Evolutionary conservation across 2,888 invertebrate genomes (phyloP), one percentile per base, ranked within the genome.

Genomic region (Parnassius apollo): DNA sequence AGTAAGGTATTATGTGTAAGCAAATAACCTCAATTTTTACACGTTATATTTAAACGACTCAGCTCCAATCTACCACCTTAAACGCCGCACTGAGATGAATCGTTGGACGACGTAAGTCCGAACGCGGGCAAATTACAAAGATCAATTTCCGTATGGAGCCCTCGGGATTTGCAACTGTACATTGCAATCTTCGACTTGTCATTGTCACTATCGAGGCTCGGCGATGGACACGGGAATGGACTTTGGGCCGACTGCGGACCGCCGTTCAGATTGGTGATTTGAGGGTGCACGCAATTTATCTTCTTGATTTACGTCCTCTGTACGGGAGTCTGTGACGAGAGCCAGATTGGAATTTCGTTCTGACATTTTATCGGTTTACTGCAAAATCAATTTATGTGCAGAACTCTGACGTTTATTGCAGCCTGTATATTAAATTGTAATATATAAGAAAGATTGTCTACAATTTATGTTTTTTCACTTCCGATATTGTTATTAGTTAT

Each of bases 121-220:
- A 79, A 78, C 78, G 76, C 77, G 75, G 72, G 80, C 81, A 87
- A 87, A 88, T 89, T 85, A 85, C 87, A 73, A 70, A 84, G 82
- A 88, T 88, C 88, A 86, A 88, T 88, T 83, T 77, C 80, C 73
- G 75, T 66, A 71, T 56, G 71, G 69, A 75, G 71, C 82, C 76
- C 75, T 53, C 64, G 81, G 81, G 83, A 84, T 82, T 84, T 81
- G 82, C 82, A 81, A 77, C 77, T 76, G 79, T 77, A 68, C 73
- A 75, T 74, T 83, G 83, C 86, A 88, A 87, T 88, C 88, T 88
- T 86, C 85, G 71, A 86, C 86, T 88, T 86, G 85, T 88, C 88
- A 85, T 80, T 85, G 88, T 86, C 83, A 82, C 69, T 57, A 44
- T 46, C 59, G 59, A 50, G 44, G 54, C 65, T 63, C 54, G 68